Evolutionary conservation across 2,888 invertebrate genomes (phyloP), one percentile per base, ranked within the genome.

Genomic region (Plutella xylostella): DNA sequence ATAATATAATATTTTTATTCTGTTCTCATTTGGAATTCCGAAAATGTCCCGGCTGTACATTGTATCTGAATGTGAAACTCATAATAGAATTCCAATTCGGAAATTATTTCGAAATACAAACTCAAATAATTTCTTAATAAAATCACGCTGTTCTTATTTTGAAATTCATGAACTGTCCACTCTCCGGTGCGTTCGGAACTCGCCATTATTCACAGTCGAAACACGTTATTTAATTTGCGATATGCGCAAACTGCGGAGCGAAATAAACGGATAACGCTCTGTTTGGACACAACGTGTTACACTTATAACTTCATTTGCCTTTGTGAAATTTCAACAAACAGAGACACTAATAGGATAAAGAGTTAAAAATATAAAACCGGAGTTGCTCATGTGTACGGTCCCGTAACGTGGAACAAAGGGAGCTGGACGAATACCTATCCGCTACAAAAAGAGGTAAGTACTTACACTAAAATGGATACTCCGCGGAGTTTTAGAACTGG

Each of bases 211-310:
- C 68, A 68, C 64, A 72, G 69, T 66, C 68, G 62, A 65, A 70
- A 67, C 68, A 68, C 65, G 70, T 73, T 73, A 79, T 79, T 77
- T 73, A 78, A 80, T 78, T 80, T 77, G 67, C 68, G 67, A 72
- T 72, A 72, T 66, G 67, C 69, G 65, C 64, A 68, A 69, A 69
- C 68, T 56, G 69, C 64, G 66, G 62, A 65, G 66, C 58, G 60
- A 66, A 73, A 76, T 74, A 78, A 77, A 74, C 66, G 69, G 67
- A 68, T 72, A 71, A 68, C 70, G 55, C 4, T n/a, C 55, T 61
- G 64, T 69, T 65, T 63, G 68, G 66, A 60, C 60, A 60, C 65
- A 55, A 54, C 56, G 62, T 61, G 68, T 72, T 69, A 67, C 73
- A 68, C 67, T 68, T 71, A 64, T 78, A 80, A 80, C 70, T 77